Conservation (phyloP, 2,888 invertebrate genomes). For the Drosophila planitibia region DNA sequence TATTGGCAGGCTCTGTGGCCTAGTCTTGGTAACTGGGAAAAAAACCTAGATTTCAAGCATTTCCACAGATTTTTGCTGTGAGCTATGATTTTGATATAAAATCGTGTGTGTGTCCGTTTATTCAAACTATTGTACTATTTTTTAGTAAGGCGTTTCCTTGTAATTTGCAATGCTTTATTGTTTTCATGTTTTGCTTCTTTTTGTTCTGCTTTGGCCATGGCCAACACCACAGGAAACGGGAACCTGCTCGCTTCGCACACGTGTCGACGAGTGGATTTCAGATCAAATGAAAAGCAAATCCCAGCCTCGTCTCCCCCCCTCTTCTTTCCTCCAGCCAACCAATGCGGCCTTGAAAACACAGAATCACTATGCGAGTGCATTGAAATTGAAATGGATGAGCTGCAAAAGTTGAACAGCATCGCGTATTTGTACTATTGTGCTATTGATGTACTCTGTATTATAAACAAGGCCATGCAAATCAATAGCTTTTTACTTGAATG, state of each 20-base stretch:
- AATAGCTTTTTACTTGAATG: constrained; percentile 45
- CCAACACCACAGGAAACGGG: constrained; percentile 30
- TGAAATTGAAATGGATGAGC: constrained; percentile 68
- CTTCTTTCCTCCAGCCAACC: neutral
- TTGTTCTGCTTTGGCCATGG: constrained; percentile 2
- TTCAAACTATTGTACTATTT: neutral
- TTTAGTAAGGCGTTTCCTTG: constrained; percentile 44
- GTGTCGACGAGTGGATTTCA: constrained; percentile 32
- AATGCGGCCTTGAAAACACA: constrained; percentile 32
- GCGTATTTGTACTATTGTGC: constrained; percentile 59
- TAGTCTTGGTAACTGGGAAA: neutral
- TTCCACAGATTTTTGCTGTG: neutral
- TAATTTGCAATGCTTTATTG: constrained; percentile 65
- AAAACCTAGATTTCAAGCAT: neutral
- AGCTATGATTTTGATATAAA: neutral
- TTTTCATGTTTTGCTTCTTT: constrained; percentile 16
- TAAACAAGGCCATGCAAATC: constrained; percentile 65
- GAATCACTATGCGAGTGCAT: constrained; percentile 23
- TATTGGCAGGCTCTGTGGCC: neutral
- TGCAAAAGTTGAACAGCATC: constrained; percentile 50
- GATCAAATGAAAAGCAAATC: constrained; percentile 56
- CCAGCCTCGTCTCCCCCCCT: neutral
- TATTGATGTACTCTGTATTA: constrained; percentile 38
- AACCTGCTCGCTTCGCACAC: constrained; percentile 25
- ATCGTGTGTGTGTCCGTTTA: neutral